phyloP scores from a whole-genome alignment of 2,888 invertebrate genomes.

The Azorinus chamasolen region DNA sequence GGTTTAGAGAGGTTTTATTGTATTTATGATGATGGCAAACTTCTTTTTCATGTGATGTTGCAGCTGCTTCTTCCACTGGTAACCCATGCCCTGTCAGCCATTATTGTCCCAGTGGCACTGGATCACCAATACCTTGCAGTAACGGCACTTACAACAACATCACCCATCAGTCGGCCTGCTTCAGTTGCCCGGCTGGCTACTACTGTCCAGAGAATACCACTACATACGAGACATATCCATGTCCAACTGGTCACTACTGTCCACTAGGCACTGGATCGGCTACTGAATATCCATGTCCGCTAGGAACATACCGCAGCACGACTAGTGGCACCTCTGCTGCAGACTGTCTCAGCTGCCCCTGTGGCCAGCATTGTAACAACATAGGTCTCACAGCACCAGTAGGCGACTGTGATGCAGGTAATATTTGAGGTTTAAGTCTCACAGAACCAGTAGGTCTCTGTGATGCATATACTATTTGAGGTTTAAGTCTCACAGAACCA shows the following conservation, averaged over 20 bases:
- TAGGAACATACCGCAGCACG: constrained; percentile 75
- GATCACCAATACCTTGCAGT: constrained; percentile 80
- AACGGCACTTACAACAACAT: constrained; percentile 84
- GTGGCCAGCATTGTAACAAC: constrained; percentile 80
- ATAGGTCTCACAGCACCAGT: constrained; percentile 76
- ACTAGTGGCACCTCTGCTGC: constrained; percentile 69
- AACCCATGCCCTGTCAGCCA: constrained; percentile 83
- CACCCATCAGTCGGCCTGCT: constrained; percentile 80
- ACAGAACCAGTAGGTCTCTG: too few species aligned
- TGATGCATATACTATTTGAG: too few species aligned
- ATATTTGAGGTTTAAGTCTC: too few species aligned
- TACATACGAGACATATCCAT: constrained; percentile 77
- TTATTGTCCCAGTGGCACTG: constrained; percentile 84
- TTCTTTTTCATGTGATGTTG: too few species aligned
- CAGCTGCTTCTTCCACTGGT: constrained; percentile 74
- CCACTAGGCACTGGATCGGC: constrained; percentile 77
- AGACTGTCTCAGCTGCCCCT: constrained; percentile 83
- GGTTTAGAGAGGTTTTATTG: too few species aligned
- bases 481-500: too few species aligned
- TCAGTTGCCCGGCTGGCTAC: constrained; percentile 81
- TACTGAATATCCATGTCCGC: constrained; percentile 81
- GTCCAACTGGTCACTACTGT: constrained; percentile 82
- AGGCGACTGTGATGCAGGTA: constrained; percentile 81
- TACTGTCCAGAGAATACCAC: constrained; percentile 83
- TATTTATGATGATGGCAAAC: too few species aligned